Conservation (phyloP, 2,888 invertebrate species). For the Himalopsyche anomala region DNA sequence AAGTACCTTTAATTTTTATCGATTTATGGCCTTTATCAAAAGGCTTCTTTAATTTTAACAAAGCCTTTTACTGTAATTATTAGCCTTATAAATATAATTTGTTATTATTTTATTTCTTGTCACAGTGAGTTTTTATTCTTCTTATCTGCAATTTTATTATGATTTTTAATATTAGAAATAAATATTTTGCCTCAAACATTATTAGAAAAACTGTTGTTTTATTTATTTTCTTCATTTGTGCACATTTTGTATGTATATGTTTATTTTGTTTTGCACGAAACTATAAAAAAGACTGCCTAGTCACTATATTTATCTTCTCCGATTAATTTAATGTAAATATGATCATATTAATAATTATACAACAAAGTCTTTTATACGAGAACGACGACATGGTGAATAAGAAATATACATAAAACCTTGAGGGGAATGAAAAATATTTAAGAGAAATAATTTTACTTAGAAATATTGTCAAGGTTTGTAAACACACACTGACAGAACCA, state of each 20-base stretch:
- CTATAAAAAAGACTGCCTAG: constrained; percentile 71
- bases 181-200: constrained; percentile 64
- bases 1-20: constrained; percentile 34
- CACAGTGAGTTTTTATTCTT: constrained; percentile 63
- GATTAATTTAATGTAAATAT: constrained; percentile 68
- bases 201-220: constrained; percentile 65
- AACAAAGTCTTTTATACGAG: constrained; percentile 51
- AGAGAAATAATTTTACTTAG: neutral
- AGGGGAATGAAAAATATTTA: constrained; percentile 1
- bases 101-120: constrained; percentile 62
- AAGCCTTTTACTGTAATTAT: constrained; percentile 57
- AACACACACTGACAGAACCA: neutral
- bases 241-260: constrained; percentile 64
- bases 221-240: constrained; percentile 64
- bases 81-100: constrained; percentile 60
- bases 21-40: constrained; percentile 12
- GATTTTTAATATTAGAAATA: constrained; percentile 65
- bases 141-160: constrained; percentile 63
- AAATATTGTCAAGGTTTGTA: neutral
- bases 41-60: neutral
- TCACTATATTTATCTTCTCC: constrained; percentile 70
- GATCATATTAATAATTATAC: constrained; percentile 62
- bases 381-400: neutral
- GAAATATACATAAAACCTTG: constrained; percentile 15
- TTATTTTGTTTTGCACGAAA: constrained; percentile 66